Conservation (phyloP, 2,888 invertebrate genomes). For the Calliphora vomitoria region DNA sequence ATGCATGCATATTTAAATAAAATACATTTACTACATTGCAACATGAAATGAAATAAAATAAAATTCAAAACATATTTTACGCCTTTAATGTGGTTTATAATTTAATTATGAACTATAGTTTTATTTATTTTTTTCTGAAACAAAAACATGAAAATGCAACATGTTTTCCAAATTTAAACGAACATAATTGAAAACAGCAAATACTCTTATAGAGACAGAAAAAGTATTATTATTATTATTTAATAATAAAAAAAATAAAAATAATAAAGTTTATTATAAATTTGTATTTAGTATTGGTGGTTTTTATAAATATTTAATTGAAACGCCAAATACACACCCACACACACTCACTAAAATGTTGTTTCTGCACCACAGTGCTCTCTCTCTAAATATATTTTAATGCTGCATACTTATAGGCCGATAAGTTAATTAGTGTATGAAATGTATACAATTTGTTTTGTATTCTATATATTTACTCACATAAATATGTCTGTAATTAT, state of each 20-base stretch:
- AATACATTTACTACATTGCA: too few relatives aligned
- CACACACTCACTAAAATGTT: not conserved
- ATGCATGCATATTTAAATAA: too few relatives aligned
- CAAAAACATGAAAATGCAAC: constrained; percentile 34
- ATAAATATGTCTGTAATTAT: too few relatives aligned
- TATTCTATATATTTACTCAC: not conserved
- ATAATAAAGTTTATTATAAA: not conserved
- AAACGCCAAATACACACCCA: constrained; percentile 1
- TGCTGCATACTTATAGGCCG: constrained; percentile 58
- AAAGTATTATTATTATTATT: constrained; percentile 20
- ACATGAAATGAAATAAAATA: too few relatives aligned
- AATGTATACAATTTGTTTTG: constrained; percentile 37
- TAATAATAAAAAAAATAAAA: constrained; percentile 32
- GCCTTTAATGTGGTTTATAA: constrained; percentile 35
- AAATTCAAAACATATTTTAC: constrained; percentile 27
- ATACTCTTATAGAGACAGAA: too few relatives aligned
- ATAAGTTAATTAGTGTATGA: constrained; percentile 59
- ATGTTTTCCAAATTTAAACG: constrained; percentile 25
- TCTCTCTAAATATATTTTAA: not conserved
- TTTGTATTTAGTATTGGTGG: constrained; percentile 16
- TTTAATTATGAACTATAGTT: constrained; percentile 18
- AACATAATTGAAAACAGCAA: constrained; percentile 16
- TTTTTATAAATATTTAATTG: constrained; percentile 46
- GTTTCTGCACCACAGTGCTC: too few relatives aligned
- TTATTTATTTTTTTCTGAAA: not conserved